A percentile compares a stretch with the other conserved stretches of the same genome.
These are phyloP conservation scores for Cloeon dipterum DNA, from an alignment of 2,888 invertebrate genomes.

Conservation along the genomic window DNA sequence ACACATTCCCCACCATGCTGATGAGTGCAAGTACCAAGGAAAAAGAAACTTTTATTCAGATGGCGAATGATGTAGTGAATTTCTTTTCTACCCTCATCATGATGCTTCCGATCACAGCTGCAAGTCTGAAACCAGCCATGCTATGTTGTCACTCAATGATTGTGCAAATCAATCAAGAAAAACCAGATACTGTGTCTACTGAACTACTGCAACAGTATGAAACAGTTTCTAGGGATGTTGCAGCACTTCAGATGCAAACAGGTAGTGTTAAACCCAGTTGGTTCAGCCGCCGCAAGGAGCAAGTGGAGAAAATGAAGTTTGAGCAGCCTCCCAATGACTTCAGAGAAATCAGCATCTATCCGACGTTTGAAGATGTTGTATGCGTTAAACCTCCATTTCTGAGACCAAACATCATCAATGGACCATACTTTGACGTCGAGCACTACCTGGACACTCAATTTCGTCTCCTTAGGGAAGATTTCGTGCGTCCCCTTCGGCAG, in stretches of 20 bases:
- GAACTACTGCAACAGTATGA: background rate
- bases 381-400: conserved; percentile 19
- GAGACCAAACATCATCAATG: conserved; percentile 31
- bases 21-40: conserved; percentile 5
- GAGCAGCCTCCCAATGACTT: conserved; percentile 21
- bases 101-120: background rate
- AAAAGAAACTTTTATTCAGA: background rate
- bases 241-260: background rate
- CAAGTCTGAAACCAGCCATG: too few relatives aligned
- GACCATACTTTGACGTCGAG: conserved; percentile 34
- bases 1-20: conserved; percentile 10
- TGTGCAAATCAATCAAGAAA: too few relatives aligned
- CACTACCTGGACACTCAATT: conserved; percentile 66
- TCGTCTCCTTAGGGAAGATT: conserved; percentile 55
- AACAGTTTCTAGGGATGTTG: background rate
- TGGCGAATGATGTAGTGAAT: background rate
- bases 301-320: conserved; percentile 8
- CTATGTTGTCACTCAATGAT: too few relatives aligned
- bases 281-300: background rate
- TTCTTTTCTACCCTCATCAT: background rate
- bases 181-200: too few relatives aligned
- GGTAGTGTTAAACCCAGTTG: background rate
- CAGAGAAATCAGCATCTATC: conserved; percentile 19
- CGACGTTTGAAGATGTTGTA: conserved; percentile 21
- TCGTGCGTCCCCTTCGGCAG: conserved; percentile 43